These are phyloP conservation scores for Drosophila colorata DNA, from an alignment of 2,888 invertebrate genomes.

Conservation along the genomic window DNA sequence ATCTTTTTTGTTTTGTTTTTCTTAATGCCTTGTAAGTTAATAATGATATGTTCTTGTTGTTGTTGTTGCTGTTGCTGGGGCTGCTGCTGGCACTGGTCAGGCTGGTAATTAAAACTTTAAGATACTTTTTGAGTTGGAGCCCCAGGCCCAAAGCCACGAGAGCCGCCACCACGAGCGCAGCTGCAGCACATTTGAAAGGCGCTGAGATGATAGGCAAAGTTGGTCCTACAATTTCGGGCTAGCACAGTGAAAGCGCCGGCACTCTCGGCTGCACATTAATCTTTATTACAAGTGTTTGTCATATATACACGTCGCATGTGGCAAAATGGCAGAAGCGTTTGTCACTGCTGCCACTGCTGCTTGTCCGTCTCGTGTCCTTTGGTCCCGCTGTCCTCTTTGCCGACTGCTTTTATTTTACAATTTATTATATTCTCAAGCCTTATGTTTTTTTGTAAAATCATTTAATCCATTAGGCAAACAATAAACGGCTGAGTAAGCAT, in stretches of 20 bases:
- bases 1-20: constrained; percentile 14
- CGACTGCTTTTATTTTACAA: constrained; percentile 69
- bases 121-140: constrained; percentile 73
- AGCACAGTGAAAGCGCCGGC: constrained; percentile 19
- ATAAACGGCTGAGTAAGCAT: constrained; percentile 80
- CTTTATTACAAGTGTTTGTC: constrained; percentile 80
- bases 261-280: constrained; percentile 62
- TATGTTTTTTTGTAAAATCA: constrained; percentile 72
- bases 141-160: constrained; percentile 32
- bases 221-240: constrained; percentile 46
- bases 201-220: constrained; percentile 64
- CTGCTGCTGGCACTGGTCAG: constrained; percentile 61
- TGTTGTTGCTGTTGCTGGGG: constrained; percentile 32
- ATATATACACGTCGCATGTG: constrained; percentile 54
- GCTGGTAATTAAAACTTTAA: constrained; percentile 76
- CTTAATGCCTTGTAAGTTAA: constrained; percentile 60
- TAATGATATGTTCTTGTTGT: constrained; percentile 74
- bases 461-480: constrained; percentile 81
- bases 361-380: constrained; percentile 7
- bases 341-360: constrained; percentile 61
- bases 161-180: constrained; percentile 38
- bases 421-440: constrained; percentile 71
- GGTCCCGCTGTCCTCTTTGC: constrained; percentile 23
- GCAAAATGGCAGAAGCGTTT: constrained; percentile 60
- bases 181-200: constrained; percentile 55